Conservation (phyloP, 2,797 vertebrate genomes). For the Vireo griseus region DNA sequence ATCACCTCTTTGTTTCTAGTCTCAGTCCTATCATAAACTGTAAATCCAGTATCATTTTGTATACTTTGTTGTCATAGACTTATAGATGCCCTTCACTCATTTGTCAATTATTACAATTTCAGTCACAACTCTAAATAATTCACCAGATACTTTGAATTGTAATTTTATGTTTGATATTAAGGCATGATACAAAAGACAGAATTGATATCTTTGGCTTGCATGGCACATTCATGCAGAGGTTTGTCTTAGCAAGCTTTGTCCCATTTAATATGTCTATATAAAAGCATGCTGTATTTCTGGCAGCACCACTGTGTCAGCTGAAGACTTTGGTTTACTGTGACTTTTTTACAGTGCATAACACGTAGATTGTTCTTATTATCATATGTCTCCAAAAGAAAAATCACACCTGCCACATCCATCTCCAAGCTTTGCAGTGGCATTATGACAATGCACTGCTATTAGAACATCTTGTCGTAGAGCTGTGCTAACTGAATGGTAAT, state of each 20-base stretch:
- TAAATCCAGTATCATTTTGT: background rate
- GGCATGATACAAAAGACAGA: background rate
- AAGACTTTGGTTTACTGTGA: background rate
- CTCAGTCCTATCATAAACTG: background rate
- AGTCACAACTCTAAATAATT: background rate
- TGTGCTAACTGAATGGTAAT: background rate
- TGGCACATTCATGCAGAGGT: background rate
- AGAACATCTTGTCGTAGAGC: background rate
- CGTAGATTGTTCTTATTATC: background rate
- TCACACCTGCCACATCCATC: constrained; percentile 6
- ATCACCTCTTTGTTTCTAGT: background rate
- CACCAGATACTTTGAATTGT: background rate
- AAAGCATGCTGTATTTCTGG: background rate
- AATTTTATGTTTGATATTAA: background rate
- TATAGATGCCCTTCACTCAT: background rate
- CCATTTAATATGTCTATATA: background rate
- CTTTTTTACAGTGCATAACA: background rate
- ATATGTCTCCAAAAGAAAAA: background rate
- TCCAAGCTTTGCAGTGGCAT: background rate
- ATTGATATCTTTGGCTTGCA: background rate
- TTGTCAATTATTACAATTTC: background rate
- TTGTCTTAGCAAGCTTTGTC: background rate
- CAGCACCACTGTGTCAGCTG: background rate
- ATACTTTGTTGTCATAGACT: background rate
- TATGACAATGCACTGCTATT: background rate